Base-by-base conservation (phyloP, 2,888 invertebrate species). In the Myopa tessellatipennis region DNA sequence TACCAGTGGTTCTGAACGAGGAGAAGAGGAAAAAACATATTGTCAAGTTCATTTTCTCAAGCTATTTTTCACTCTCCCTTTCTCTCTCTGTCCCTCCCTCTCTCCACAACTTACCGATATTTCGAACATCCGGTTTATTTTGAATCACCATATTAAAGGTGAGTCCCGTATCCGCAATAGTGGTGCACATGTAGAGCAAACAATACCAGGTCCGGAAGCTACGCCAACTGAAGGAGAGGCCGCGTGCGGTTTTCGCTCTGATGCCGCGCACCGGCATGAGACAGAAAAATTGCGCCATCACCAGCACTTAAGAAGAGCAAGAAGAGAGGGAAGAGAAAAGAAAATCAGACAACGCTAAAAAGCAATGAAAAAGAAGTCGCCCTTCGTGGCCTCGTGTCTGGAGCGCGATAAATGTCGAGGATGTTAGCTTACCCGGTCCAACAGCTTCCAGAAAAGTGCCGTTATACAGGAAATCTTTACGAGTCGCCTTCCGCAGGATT, bases 221-320 rank as follows among this genome's bases (percentile, higher is more conserved):
- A 14, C 68, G 77, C 84, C 88, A 86, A 14, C 80, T 81, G 75
- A 89, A 90, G 78, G 83, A 82, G 50, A 90, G 86, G n/a, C 87
- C 83, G n/a, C 87, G 87, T 8, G 80, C 79, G 4, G 80, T 80
- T 45, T 80, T 77, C 4, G 81, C 81, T 4, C 79, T 80, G 8
- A 88, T 82, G 0, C 89, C 89, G 50, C 83, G 81, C 14, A 88
- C 87, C 3, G 88, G 89, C 87, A 88, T 87, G 18, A 87, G 69
- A 36, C 87, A 83, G 60, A 88, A 89, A 60, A 84, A 84, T 73
- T 88, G 88, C 4, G 87, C 88, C 77, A 88, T 81, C 55, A 84
- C 82, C 16, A 88, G 81, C 67, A 88, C 88, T 65, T 26, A 36
- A 63, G 18, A 63, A 63, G 18, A 63, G 12, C 4, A 8, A 1